Evolutionary conservation across 2,113 vertebrate genomes (phyloP), one percentile per base, ranked within the genome.

Genomic region (Chaetodon trifascialis): DNA sequence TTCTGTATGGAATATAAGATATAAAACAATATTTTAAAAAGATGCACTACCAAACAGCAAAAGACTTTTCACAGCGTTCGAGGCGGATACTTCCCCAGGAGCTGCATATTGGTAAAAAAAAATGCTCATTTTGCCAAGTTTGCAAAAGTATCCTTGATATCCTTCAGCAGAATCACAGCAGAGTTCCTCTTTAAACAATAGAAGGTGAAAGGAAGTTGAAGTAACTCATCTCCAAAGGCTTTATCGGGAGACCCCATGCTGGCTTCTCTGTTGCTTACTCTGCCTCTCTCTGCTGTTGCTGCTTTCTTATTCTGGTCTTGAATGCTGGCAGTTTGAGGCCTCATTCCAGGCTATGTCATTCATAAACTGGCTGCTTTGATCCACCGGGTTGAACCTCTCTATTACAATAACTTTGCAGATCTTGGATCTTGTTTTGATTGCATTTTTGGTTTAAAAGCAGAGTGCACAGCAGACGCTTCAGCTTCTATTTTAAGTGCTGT

Each of bases 121-220:
- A n/a, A 25, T 36, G 15, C 36, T 36, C 0, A 25, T 68, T 73
- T 55, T 85, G 52, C 60, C 54, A 68, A 71, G 40, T 69, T 49
- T 88, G 69, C 79, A 79, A 5, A 79, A 77, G n/a, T 55, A 55
- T 60, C 21, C 51, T 54, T 11, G 4, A 70, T 84, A 66, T 84
- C 70, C 70, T 59, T 68, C 42, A 68, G 65, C 76, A 59, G 12
- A 80, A 73, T 60, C n/a, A 17, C 25, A 73, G 69, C 63, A 36
- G 25, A 59, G 78, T 84, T 80, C 5, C 21, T 78, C 56, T 70
- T 56, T 4, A n/a, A 84, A 82, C 80, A 91, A 75, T 65, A 34
- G 79, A 84, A 46, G 47, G 23, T 25, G 25, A 66, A 76, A 66
- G 79, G 79, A 83, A 79, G 60, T 70, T 51, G 65, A 81, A 67